Percentiles rank a stretch among this genome's conserved stretches.
phyloP scores from a whole-genome alignment of 2,888 invertebrate species.

The Thymelicus acteon region DNA sequence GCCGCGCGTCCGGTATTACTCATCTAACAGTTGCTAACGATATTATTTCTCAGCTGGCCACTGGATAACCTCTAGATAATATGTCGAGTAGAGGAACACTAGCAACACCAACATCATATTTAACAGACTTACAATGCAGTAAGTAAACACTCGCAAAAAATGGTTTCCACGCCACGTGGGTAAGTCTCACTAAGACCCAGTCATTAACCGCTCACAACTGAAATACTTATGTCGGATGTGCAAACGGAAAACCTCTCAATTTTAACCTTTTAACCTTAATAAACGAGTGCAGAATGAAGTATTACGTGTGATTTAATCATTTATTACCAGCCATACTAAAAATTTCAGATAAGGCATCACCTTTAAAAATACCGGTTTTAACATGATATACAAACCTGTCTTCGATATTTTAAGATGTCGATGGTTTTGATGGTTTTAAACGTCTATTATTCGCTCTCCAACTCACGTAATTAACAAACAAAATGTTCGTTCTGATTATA shows the following conservation, averaged over 20 bases:
- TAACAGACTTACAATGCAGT: background rate
- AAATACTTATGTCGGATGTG: background rate
- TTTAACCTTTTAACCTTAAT: conserved; percentile 10
- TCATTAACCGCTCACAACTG: background rate
- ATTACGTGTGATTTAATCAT: conserved; percentile 23
- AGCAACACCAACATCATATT: background rate
- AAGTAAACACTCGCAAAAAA: background rate
- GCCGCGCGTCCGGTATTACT: conserved; percentile 71
- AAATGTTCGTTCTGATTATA: conserved; percentile 46
- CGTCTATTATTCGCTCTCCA: conserved; percentile 43
- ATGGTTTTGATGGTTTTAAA: conserved; percentile 29
- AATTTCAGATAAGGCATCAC: conserved; percentile 15
- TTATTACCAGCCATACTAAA: conserved; percentile 11
- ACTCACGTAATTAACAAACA: conserved; percentile 44
- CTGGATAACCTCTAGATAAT: conserved; percentile 41
- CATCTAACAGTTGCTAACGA: background rate
- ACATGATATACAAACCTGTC: conserved; percentile 23
- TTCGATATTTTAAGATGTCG: conserved; percentile 27
- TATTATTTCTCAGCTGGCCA: conserved; percentile 70
- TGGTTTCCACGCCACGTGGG: background rate
- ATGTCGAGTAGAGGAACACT: background rate
- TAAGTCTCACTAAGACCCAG: too few relatives aligned
- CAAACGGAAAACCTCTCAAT: background rate
- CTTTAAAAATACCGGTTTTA: conserved; percentile 32
- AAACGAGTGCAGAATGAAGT: conserved; percentile 12